Evolutionary conservation across 1,140 invertebrate species (phyloP).

Genomic region (Centruroides vittatus): DNA sequence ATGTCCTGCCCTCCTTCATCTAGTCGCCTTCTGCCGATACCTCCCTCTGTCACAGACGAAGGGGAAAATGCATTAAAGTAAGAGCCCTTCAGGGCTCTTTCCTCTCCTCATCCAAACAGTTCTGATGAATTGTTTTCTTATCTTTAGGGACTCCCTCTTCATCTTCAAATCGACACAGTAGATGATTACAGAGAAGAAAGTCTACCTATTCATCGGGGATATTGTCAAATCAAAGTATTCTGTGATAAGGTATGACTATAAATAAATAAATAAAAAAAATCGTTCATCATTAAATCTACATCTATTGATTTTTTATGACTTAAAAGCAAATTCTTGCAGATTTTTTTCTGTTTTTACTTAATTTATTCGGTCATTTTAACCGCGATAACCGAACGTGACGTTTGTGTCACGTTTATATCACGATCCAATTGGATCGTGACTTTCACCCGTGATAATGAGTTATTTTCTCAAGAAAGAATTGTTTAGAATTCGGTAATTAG

Average conservation of each 20-base stretch:
- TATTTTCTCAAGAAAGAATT: too few relatives aligned
- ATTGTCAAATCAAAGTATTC: constrained; percentile 99
- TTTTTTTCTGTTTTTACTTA: neutral
- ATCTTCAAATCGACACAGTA: constrained; percentile 97
- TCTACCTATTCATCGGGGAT: constrained; percentile 78
- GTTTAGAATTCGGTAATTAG: too few relatives aligned
- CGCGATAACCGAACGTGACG: too few relatives aligned
- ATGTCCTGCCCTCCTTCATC: too few relatives aligned
- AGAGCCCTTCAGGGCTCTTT: too few relatives aligned
- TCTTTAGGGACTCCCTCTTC: constrained; percentile 75
- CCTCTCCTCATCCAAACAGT: neutral
- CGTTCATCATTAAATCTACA: neutral
- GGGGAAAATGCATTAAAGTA: too few relatives aligned
- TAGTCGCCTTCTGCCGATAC: too few relatives aligned
- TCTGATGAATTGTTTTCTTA: constrained; percentile 14
- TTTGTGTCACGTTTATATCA: too few relatives aligned
- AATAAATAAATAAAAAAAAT: too few relatives aligned
- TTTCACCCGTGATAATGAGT: too few relatives aligned
- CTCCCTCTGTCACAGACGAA: too few relatives aligned
- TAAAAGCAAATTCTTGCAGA: neutral
- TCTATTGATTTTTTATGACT: neutral
- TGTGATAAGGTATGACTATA: constrained; percentile 85
- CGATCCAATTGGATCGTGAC: too few relatives aligned
- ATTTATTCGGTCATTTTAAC: neutral
- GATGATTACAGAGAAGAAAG: constrained; percentile 78